Evolutionary conservation across 2,113 vertebrate species (phyloP).

Genomic region (Perca flavescens): DNA sequence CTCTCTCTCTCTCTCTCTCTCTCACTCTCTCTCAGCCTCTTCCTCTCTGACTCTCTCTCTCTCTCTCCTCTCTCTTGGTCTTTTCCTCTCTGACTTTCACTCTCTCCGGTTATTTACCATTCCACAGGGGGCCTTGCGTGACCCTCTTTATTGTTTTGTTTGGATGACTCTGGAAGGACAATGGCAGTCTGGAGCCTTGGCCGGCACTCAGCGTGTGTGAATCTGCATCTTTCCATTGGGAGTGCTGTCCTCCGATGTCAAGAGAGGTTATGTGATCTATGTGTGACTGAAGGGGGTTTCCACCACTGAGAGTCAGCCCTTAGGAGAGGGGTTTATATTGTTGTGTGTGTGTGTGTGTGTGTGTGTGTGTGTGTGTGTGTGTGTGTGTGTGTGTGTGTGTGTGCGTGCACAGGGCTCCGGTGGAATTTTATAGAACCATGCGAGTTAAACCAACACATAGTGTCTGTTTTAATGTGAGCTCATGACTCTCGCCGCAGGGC

Average conservation of each 20-base stretch:
- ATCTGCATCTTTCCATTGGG: slow-evolving; percentile 77
- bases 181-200: slow-evolving; percentile 73
- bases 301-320: slow-evolving; percentile 59
- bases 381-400: slow-evolving; percentile 1
- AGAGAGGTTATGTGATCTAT: slow-evolving; percentile 80
- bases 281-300: slow-evolving; percentile 80
- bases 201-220: slow-evolving; percentile 70
- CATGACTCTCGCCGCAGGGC: slow-evolving; percentile 66
- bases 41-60: slow-evolving; percentile 39
- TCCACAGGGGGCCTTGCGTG: slow-evolving; percentile 70
- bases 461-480: slow-evolving; percentile 70
- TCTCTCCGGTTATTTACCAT: slow-evolving; percentile 70
- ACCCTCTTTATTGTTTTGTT: slow-evolving; percentile 77
- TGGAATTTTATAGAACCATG: slow-evolving; percentile 60
- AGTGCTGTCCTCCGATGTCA: slow-evolving; percentile 74
- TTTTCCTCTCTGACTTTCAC: slow-evolving; percentile 41
- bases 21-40: slow-evolving; percentile 27
- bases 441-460: slow-evolving; percentile 68
- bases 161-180: slow-evolving; percentile 77
- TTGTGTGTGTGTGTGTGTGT: slow-evolving; percentile 17
- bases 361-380: background rate
- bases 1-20: slow-evolving; percentile 41
- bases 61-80: slow-evolving; percentile 8
- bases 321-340: slow-evolving; percentile 49
- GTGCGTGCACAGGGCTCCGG: background rate